Evolutionary conservation across 2,888 invertebrate species (phyloP).

Genomic region (Leucophora obtusa): DNA sequence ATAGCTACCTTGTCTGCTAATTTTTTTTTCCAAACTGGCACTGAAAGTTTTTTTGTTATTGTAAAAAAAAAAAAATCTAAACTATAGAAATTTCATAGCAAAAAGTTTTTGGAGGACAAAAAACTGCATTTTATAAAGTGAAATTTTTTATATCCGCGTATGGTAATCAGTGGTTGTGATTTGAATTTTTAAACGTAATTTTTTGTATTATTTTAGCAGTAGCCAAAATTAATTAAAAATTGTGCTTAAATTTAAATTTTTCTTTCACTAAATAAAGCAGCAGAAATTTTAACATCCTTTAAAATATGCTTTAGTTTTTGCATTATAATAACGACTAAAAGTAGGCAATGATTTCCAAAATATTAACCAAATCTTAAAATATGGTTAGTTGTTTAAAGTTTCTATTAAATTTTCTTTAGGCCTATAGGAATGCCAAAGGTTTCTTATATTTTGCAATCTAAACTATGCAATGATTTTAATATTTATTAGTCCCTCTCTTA

Average conservation of each 20-base stretch:
- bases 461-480: background rate
- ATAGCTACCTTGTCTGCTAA: constrained; percentile 40
- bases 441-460: background rate
- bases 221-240: background rate
- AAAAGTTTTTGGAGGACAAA: constrained; percentile 10
- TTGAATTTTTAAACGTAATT: background rate
- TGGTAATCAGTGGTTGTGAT: constrained; percentile 17
- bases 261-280: background rate
- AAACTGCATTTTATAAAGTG: background rate
- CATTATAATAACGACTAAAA: too few species aligned
- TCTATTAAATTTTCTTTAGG: background rate
- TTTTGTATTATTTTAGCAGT: background rate
- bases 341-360: background rate
- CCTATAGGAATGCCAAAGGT: background rate
- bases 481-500: background rate
- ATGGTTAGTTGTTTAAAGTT: background rate
- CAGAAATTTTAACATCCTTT: background rate
- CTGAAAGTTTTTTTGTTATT: constrained; percentile 5
- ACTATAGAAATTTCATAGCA: background rate
- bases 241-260: background rate
- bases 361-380: background rate
- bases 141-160: constrained; percentile 3
- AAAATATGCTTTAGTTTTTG: too few species aligned
- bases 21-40: constrained; percentile 14
- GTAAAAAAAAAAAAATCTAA: constrained; percentile 15